Base-by-base conservation (phyloP, 2,113 vertebrate species). In the Lepidothrix coronata region DNA sequence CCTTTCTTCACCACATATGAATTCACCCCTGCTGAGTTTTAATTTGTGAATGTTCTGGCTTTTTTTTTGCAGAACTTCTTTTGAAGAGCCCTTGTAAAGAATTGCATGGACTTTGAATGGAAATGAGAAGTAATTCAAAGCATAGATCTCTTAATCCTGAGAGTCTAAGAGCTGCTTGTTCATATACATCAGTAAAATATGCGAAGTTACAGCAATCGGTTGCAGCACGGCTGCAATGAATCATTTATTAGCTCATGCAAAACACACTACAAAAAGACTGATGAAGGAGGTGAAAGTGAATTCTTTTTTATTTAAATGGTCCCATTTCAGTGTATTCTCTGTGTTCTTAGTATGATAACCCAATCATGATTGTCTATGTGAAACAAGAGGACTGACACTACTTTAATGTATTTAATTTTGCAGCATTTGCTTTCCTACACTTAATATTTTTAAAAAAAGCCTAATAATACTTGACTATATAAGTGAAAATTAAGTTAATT, bases 121-220 rank as follows among this genome's bases (percentile, higher is more conserved):
- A 89, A 94, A 91, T 68, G 35, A 85, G 63, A 81, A 66, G 24
- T 86, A 92, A 80, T 93, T 93, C 67, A 67, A 67, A 82, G 33
- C 87, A 35, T n/a, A 85, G 88, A 91, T 77, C 76, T 91, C 84
- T 74, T 86, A 91, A 78, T 92, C 68, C 84, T 57, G 65, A 92
- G 52, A 86, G 33, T 61, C 76, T 67, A 25, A 33, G 41, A 61
- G 37, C 46, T 81, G 11, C 73, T 65, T 54, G 55, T 80, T 94
- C 79, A 48, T 33, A 27, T 30, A 80, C 52, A 59, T 61, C 0
- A 0, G 44, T 49, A 75, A 84, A 92, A 93, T 81, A 95, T 46
- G 74, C 89, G 81, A 87, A 94, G 35, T 85, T 91, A 28, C 14
- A 92, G 44, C 57, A 86, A 80, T 75, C 73, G 78, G 17, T 75